These are phyloP conservation scores for Neomicropteryx cornuta DNA, from an alignment of 1,140 invertebrate genomes.

Conservation along the genomic window DNA sequence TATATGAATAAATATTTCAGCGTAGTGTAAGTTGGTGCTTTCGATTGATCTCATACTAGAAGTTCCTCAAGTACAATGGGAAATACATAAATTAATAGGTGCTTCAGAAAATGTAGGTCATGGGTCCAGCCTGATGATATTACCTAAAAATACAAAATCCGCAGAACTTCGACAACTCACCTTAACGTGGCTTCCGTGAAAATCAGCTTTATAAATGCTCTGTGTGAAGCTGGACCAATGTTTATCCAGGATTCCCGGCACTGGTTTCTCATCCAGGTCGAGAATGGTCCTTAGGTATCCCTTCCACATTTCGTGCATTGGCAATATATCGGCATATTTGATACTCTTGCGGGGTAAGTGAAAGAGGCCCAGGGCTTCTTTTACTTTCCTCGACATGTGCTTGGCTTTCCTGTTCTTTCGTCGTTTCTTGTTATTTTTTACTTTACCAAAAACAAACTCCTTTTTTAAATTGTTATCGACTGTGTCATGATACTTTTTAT, in stretches of 20 bases:
- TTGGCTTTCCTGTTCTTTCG: conserved; percentile 33
- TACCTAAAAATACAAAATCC: too few relatives aligned
- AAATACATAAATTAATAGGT: too few relatives aligned
- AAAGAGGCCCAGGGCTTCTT: conserved; percentile 46
- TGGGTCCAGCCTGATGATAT: too few relatives aligned
- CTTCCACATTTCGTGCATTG: conserved; percentile 58
- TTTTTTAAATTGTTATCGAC: conserved; percentile 24
- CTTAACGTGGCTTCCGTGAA: conserved; percentile 60
- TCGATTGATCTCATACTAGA: too few relatives aligned
- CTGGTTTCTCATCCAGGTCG: conserved; percentile 23
- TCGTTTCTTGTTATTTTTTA: conserved; percentile 34
- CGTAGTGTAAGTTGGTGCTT: too few relatives aligned
- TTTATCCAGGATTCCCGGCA: conserved; percentile 32
- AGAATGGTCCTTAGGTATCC: conserved; percentile 52
- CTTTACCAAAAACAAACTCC: conserved; percentile 29
- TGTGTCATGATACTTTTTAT: background rate
- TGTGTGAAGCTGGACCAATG: conserved; percentile 49
- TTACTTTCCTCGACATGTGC: conserved; percentile 41
- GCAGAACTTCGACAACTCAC: too few relatives aligned
- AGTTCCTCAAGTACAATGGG: too few relatives aligned
- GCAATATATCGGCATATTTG: conserved; percentile 50
- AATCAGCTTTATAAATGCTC: conserved; percentile 65
- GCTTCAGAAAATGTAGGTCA: too few relatives aligned
- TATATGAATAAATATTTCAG: too few relatives aligned
- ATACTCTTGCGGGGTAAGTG: conserved; percentile 41